Evolutionary conservation across 2,888 invertebrate species (phyloP).

Genomic region (Spisula solida): DNA sequence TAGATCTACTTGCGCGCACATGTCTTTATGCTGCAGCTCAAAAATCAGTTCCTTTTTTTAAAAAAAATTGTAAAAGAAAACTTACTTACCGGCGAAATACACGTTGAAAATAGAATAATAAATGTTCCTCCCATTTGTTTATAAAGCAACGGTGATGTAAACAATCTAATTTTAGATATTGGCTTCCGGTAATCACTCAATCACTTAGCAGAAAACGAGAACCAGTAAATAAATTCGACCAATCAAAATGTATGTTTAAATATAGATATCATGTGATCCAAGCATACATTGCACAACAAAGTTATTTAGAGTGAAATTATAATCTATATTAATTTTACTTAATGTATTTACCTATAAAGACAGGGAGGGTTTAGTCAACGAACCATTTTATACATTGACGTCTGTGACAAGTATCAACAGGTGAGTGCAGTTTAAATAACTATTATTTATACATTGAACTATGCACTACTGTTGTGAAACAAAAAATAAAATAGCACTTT

Average conservation of each 20-base stretch:
- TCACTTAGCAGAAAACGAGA: not conserved
- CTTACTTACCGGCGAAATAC: not conserved
- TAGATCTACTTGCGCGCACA: too few relatives aligned
- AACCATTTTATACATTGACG: too few relatives aligned
- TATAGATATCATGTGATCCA: conserved; percentile 34
- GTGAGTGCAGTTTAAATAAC: too few relatives aligned
- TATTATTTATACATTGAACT: too few relatives aligned
- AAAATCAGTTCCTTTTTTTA: too few relatives aligned
- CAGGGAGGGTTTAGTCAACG: too few relatives aligned
- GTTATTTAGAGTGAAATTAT: not conserved
- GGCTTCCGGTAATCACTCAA: not conserved
- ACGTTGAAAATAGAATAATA: not conserved
- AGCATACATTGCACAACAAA: conserved; percentile 38
- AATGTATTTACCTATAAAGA: too few relatives aligned
- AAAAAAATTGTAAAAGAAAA: not conserved
- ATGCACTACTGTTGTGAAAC: too few relatives aligned
- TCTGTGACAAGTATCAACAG: too few relatives aligned
- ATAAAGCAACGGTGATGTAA: conserved; percentile 32
- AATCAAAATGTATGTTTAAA: not conserved
- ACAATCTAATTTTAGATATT: conserved; percentile 22
- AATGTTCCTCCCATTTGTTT: conserved; percentile 19
- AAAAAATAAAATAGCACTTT: too few relatives aligned
- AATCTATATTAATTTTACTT: not conserved
- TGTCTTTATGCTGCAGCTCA: too few relatives aligned
- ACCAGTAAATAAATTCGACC: not conserved